phyloP scores from a whole-genome alignment of 2,113 vertebrate species.

The Lamprologus tigripictilis region DNA sequence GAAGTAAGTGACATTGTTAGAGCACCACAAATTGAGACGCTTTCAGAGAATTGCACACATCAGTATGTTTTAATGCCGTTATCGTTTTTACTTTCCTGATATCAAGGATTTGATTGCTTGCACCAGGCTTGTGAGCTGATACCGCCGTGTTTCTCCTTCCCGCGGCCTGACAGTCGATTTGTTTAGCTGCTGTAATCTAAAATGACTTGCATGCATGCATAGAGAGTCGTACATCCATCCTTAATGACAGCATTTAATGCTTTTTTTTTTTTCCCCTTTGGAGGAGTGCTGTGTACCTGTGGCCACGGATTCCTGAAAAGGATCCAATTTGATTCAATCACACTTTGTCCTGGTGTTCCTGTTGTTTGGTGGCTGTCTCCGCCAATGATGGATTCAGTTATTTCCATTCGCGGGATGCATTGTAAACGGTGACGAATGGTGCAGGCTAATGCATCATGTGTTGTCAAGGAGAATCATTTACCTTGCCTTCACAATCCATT shows the following conservation, averaged over 20 bases:
- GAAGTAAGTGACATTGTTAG: background rate
- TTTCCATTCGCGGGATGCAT: slow-evolving; percentile 25
- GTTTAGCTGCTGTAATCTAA: slow-evolving; percentile 16
- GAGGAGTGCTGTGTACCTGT: background rate
- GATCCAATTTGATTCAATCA: slow-evolving; percentile 32
- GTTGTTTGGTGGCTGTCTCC: slow-evolving; percentile 14
- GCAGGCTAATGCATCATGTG: slow-evolving; percentile 32
- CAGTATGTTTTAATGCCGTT: slow-evolving; percentile 1
- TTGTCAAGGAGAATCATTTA: slow-evolving; percentile 43
- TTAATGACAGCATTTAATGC: background rate
- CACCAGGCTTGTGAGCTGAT: background rate
- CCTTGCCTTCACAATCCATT: slow-evolving; percentile 30
- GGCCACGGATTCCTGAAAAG: background rate
- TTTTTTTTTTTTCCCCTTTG: background rate
- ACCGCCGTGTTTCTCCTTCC: background rate
- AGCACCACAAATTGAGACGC: background rate
- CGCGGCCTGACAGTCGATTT: background rate
- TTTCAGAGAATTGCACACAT: background rate
- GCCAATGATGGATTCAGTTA: slow-evolving; percentile 37
- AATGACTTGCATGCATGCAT: background rate
- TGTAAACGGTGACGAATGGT: slow-evolving; percentile 38
- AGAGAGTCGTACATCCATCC: background rate
- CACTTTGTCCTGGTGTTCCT: background rate
- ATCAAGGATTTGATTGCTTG: background rate
- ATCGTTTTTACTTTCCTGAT: background rate